Conservation (phyloP, 1,140 invertebrate species). For the Apis florea region DNA sequence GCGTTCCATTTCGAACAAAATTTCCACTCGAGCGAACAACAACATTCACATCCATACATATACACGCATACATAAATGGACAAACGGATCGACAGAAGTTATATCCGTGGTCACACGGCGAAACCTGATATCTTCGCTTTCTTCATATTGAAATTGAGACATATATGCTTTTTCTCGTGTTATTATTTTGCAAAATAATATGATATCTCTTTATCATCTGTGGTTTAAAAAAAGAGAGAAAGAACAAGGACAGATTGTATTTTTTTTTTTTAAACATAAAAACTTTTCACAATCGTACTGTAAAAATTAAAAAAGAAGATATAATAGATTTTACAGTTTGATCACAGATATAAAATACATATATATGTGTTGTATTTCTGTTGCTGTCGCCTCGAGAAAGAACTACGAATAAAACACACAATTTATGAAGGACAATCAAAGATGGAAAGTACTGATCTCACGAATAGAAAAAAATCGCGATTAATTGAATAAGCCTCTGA, state of each 20-base stretch:
- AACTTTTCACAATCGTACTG: too few species aligned
- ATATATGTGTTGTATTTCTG: neutral
- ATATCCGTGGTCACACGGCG: too few species aligned
- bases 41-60: neutral
- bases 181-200: too few species aligned
- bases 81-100: neutral
- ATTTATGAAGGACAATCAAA: conserved; percentile 50
- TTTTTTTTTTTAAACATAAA: too few species aligned
- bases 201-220: too few species aligned
- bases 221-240: too few species aligned
- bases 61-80: neutral
- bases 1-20: neutral
- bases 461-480: conserved; percentile 20
- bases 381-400: conserved; percentile 28
- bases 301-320: too few species aligned
- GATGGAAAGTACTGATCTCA: conserved; percentile 52
- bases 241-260: too few species aligned
- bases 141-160: too few species aligned
- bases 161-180: too few species aligned
- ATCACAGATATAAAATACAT: neutral
- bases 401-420: conserved; percentile 14
- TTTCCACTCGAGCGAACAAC: neutral
- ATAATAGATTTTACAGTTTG: too few species aligned
- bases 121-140: too few species aligned
- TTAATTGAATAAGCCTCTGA: conserved; percentile 27